Evolutionary conservation across 2,797 vertebrate genomes (phyloP).

Genomic region (Microctenopoma steveboyesi): DNA sequence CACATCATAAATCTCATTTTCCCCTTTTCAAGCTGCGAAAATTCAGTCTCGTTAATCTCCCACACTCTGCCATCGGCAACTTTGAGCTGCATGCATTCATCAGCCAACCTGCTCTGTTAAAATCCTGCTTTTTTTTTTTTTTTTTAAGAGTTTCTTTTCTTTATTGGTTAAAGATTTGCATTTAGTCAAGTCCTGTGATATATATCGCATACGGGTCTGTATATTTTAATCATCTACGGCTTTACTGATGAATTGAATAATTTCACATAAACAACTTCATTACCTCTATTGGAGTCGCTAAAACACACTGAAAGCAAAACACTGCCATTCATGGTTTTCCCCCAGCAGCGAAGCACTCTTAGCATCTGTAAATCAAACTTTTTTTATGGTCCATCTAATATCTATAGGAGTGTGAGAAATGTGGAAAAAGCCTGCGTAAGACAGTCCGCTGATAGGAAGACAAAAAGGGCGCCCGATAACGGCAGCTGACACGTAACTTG

Average conservation of each 20-base stretch:
- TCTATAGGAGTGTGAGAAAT: constrained; percentile 66
- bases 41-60: constrained; percentile 87
- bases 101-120: constrained; percentile 77
- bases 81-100: constrained; percentile 82
- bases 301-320: constrained; percentile 52
- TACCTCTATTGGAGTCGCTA: constrained; percentile 39
- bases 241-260: constrained; percentile 53
- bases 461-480: constrained; percentile 74
- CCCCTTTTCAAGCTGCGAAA: constrained; percentile 80
- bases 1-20: constrained; percentile 87
- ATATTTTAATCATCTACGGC: constrained; percentile 36
- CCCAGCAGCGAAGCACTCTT: constrained; percentile 45
- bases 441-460: constrained; percentile 68
- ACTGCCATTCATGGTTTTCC: constrained; percentile 30
- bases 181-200: constrained; percentile 37
- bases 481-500: constrained; percentile 58
- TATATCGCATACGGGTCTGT: constrained; percentile 20
- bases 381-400: constrained; percentile 76
- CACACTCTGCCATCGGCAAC: constrained; percentile 78
- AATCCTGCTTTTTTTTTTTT: constrained; percentile 43
- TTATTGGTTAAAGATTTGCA: constrained; percentile 50
- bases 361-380: constrained; percentile 78
- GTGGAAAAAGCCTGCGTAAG: constrained; percentile 42
- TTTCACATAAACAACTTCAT: constrained; percentile 58
- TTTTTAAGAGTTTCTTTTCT: constrained; percentile 31